phyloP scores from a whole-genome alignment of 2,113 vertebrate genomes.

The Scatophagus argus region DNA sequence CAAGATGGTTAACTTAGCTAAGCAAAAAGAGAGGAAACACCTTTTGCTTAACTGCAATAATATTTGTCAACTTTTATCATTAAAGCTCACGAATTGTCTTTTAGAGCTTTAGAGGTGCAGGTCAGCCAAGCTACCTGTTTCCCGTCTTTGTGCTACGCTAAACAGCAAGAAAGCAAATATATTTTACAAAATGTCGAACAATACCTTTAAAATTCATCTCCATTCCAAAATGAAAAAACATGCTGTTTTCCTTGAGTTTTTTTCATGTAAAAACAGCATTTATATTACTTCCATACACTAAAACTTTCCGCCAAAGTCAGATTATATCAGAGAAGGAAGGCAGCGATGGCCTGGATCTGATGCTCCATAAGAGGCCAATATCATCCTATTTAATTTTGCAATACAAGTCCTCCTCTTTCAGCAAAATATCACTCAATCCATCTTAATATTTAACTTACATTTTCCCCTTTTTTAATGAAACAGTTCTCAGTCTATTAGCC shows the following conservation, averaged over 20 bases:
- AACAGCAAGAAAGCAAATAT: neutral
- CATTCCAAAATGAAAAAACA: slow-evolving; percentile 23
- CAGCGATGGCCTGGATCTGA: neutral
- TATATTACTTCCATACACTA: neutral
- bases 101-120: neutral
- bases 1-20: neutral
- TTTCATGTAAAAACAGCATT: neutral
- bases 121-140: neutral
- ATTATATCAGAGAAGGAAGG: neutral
- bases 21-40: neutral
- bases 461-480: neutral
- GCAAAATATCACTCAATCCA: neutral
- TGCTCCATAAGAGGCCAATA: neutral
- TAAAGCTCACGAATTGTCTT: too few relatives aligned
- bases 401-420: neutral
- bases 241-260: neutral
- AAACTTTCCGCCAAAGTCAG: neutral
- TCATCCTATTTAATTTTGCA: neutral
- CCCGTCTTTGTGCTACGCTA: slow-evolving; percentile 1
- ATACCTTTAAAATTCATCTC: neutral
- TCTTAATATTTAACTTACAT: neutral
- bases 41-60: neutral
- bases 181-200: neutral
- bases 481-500: neutral
- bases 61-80: neutral